Base-by-base conservation (phyloP, 2,797 vertebrate species). In the Crenuchus spilurus region DNA sequence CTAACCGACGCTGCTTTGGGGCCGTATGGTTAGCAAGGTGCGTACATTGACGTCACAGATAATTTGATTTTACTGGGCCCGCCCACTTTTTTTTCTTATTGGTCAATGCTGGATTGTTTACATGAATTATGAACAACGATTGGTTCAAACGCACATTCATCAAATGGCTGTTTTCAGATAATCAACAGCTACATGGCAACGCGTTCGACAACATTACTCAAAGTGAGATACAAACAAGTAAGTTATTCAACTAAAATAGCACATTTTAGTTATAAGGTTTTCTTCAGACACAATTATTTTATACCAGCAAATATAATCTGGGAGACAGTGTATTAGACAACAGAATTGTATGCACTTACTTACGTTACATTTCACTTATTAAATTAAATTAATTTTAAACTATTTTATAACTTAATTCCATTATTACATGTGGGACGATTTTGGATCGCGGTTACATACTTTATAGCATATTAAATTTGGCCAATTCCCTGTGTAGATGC, bases 41-140 rank as follows among this genome's bases (percentile, higher is more conserved):
- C 74, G 61, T 73, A 49, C 37, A 20, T 1, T 4, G 86, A 87
- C 92, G 88, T 90, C 79, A 87, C 6, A 72, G 37, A 49, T 63
- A 20, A 35, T 69, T 80, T 72, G 54, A 81, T 63, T 65, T n/a
- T 61, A 70, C 55, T 78, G 77, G 26, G 10, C 52, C 77, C 39
- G 35, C 16, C 77, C 51, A 57, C 18, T 1, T 0, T 6, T 2
- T 0, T 2, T 7, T 31, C 0, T 62, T 4, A 92, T 92, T 92
- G 90, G 92, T 18, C 71, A 20, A 6, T n/a, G 4, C 8, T 7
- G n/a, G 1, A 2, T 39, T 80, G 16, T 91, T 83, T 90, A 89
- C 85, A 85, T 73, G 55, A 7, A 82, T 55, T 0, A 1, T 35
- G 0, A 1, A 2, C 35, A 35, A 0, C 41, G 16, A 86, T 90